A percentile compares a stretch with the other conserved stretches of the same genome.
phyloP scores from a whole-genome alignment of 1,140 invertebrate species.

The Doryteuthis pealeii region DNA sequence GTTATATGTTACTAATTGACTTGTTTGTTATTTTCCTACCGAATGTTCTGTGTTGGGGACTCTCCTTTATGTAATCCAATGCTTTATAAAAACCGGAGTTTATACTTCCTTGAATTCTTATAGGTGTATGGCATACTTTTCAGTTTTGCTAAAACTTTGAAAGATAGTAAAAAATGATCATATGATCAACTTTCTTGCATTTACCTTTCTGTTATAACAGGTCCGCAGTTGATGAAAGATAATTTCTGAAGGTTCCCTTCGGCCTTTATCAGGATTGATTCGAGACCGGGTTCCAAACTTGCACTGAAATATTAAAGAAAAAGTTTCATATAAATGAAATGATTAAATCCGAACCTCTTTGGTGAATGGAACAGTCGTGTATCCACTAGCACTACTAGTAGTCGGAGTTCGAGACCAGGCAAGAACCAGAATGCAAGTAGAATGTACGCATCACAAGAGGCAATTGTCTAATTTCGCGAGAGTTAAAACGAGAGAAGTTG shows the following conservation, averaged over 20 bases:
- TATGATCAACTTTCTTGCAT: too few species aligned
- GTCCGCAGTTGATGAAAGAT: not conserved
- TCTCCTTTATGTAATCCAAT: too few species aligned
- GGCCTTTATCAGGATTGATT: not conserved
- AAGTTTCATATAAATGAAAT: not conserved
- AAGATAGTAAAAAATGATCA: too few species aligned
- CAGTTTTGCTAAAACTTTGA: too few species aligned
- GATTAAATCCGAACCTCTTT: too few species aligned
- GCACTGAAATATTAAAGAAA: not conserved
- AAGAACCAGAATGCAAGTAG: not conserved
- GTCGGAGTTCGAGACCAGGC: not conserved
- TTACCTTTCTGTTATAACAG: not conserved
- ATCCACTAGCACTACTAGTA: not conserved
- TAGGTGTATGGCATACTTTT: too few species aligned
- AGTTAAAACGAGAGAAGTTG: not conserved
- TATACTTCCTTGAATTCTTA: too few species aligned
- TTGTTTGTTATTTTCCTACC: too few species aligned
- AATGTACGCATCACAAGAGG: not conserved
- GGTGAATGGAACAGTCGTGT: not conserved
- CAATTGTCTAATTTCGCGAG: not conserved
- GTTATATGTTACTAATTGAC: too few species aligned
- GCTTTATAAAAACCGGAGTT: too few species aligned
- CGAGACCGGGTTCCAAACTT: not conserved
- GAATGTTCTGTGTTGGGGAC: too few species aligned
- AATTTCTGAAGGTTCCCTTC: not conserved